Evolutionary conservation across 2,113 vertebrate species (phyloP).

Genomic region (Lagopus leucura): DNA sequence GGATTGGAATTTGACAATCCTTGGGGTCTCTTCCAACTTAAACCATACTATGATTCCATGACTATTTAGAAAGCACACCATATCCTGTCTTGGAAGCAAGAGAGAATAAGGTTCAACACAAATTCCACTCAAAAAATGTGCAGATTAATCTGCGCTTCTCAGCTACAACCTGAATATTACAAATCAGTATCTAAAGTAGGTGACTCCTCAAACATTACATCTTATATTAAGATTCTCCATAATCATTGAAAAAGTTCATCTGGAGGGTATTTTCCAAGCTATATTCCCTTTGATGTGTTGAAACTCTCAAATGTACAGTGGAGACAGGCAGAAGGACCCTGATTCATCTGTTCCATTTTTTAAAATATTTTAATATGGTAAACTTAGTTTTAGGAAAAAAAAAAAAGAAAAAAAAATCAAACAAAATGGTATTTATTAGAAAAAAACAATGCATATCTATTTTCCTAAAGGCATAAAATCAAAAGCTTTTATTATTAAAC

Average conservation of each 20-base stretch:
- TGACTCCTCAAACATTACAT: background rate
- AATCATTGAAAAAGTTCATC: too few species aligned
- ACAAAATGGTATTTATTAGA: background rate
- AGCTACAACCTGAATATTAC: background rate
- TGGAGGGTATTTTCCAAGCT: background rate
- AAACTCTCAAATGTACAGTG: background rate
- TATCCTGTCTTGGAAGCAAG: background rate
- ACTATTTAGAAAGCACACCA: background rate
- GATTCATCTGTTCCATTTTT: background rate
- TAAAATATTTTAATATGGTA: background rate
- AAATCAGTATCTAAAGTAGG: background rate
- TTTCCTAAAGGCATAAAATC: background rate
- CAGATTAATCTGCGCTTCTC: background rate
- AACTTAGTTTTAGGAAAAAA: background rate
- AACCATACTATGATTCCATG: too few species aligned
- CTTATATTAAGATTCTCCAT: background rate
- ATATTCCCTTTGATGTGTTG: background rate
- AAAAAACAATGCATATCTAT: background rate
- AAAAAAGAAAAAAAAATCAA: background rate
- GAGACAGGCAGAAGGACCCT: background rate
- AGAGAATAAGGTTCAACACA: background rate
- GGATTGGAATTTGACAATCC: too few species aligned
- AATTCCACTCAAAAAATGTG: accelerated
- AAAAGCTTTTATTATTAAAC: background rate
- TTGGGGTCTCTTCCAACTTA: too few species aligned